Evolutionary conservation across 2,888 invertebrate genomes (phyloP).

Genomic region (Rhopalosiphum nymphaeae): DNA sequence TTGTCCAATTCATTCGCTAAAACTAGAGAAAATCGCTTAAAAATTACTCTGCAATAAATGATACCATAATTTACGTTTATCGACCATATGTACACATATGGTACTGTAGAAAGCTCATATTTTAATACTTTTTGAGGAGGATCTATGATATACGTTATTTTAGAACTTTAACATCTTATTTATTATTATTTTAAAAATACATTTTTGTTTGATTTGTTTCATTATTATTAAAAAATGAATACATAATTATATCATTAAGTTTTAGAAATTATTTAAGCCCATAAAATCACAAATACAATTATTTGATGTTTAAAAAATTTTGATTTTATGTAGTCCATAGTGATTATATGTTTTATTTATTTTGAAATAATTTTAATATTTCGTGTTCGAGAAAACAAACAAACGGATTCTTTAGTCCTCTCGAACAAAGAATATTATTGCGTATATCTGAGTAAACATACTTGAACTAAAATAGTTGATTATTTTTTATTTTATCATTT

Average conservation of each 20-base stretch:
- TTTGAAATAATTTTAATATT: background rate
- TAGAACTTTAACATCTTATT: background rate
- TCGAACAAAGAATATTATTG: background rate
- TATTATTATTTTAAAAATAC: background rate
- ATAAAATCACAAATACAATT: background rate
- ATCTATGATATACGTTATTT: background rate
- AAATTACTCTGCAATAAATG: background rate
- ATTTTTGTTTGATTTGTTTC: background rate
- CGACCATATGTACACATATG: background rate
- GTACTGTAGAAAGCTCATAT: background rate
- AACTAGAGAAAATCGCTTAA: background rate
- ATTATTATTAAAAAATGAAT: background rate
- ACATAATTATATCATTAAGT: background rate
- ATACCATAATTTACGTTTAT: background rate
- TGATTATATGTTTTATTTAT: background rate
- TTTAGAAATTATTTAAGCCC: background rate
- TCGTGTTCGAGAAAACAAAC: background rate
- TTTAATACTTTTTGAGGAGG: background rate
- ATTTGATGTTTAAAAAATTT: background rate
- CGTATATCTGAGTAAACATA: background rate
- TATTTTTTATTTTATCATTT: background rate
- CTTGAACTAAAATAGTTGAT: background rate
- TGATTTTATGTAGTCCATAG: background rate
- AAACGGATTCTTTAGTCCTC: background rate
- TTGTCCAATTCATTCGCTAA: background rate